Evolutionary conservation across 2,113 vertebrate genomes (phyloP).

Genomic region (Sitta europaea): DNA sequence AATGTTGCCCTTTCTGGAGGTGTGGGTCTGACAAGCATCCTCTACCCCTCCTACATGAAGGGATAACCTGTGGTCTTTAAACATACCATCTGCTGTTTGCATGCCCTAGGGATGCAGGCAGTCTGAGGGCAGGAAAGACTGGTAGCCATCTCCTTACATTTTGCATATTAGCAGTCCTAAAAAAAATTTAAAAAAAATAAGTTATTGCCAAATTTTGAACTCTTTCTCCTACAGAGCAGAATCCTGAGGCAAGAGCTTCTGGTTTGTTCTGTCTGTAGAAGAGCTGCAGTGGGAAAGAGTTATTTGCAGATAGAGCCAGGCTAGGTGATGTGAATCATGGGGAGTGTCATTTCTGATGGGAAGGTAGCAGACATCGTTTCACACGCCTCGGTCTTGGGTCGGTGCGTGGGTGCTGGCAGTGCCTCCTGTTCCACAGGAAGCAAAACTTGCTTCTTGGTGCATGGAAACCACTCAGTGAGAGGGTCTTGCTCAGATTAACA

Average conservation of each 20-base stretch:
- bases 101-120: not conserved
- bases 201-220: not conserved
- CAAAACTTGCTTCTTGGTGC: not conserved
- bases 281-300: not conserved
- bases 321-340: not conserved
- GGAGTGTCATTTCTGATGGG: not conserved
- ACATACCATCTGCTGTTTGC: not conserved
- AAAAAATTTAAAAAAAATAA: not conserved
- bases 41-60: not conserved
- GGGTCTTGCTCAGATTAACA: not conserved
- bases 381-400: not conserved
- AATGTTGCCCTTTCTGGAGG: constrained; percentile 3
- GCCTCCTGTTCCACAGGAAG: fast-evolving
- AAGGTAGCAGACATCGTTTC: not conserved
- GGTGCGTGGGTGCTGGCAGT: fast-evolving
- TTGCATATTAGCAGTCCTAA: not conserved
- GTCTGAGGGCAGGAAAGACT: not conserved
- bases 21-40: not conserved
- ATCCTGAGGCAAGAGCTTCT: not conserved
- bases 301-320: not conserved
- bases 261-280: not conserved
- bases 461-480: not conserved
- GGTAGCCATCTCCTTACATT: not conserved
- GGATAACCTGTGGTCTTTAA: constrained; percentile 17
- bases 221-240: not conserved